Percentiles rank a stretch among this genome's conserved stretches.
These are phyloP conservation scores for Amphiura filiformis DNA, from an alignment of 35 echinoderm and acorn worm genomes.

Conservation along the genomic window DNA sequence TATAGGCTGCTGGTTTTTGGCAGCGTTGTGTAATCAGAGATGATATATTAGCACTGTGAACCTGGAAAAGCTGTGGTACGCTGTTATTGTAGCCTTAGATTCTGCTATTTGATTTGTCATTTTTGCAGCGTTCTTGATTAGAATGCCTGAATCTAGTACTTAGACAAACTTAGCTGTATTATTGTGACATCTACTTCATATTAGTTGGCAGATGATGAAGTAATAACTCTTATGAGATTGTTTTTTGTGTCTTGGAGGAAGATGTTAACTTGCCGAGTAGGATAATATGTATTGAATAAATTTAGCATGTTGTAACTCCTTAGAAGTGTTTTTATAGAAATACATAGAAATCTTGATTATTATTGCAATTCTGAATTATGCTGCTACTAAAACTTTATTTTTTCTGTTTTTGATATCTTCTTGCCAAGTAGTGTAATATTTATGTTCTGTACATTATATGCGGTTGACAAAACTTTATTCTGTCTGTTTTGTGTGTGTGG, in stretches of 20 bases:
- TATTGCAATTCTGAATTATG: too few species aligned
- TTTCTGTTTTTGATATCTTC: too few species aligned
- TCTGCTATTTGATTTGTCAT: conserved; percentile 8
- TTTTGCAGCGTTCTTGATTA: background rate
- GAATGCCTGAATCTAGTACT: conserved; percentile 7
- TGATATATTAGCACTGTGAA: conserved; percentile 11
- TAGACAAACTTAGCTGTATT: background rate
- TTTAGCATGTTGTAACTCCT: too few species aligned
- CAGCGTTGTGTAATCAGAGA: background rate
- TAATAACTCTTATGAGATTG: conserved; percentile 6
- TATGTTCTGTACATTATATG: too few species aligned
- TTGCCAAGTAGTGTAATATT: too few species aligned
- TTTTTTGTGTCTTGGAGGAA: background rate
- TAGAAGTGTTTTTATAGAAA: too few species aligned
- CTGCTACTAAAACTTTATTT: too few species aligned
- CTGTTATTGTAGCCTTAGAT: background rate
- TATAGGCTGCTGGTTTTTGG: conserved; percentile 3
- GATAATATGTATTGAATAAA: too few species aligned
- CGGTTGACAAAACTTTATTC: too few species aligned
- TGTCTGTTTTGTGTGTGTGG: too few species aligned
- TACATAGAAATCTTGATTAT: too few species aligned
- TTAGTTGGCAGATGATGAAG: background rate
- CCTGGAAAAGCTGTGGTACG: background rate
- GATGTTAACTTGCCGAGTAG: background rate
- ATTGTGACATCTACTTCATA: background rate